Percentiles rank a stretch among this genome's conserved stretches.
Conservation (phyloP, 2,113 vertebrate genomes). For the Cottus gobio region DNA sequence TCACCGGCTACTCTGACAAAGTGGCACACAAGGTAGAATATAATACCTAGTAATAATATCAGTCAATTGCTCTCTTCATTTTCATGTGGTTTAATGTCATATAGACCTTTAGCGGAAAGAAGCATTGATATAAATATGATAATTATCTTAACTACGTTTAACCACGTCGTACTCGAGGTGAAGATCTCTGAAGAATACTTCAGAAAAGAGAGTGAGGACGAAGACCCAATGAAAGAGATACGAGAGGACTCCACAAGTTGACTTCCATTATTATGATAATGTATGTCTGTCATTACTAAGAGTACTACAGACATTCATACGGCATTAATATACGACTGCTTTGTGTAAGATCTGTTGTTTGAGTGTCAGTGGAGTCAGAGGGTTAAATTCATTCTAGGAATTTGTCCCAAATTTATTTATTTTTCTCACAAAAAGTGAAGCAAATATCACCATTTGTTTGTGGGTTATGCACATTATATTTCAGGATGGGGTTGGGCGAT, state of each 20-base stretch:
- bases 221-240: constrained; percentile 6
- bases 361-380: not conserved
- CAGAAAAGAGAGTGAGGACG: constrained; percentile 3
- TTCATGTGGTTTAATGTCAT: constrained; percentile 1
- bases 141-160: constrained; percentile 32
- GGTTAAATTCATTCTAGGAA: not conserved
- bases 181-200: constrained; percentile 39
- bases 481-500: not conserved
- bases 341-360: not conserved
- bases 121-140: constrained; percentile 16
- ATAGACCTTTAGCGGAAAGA: constrained; percentile 6
- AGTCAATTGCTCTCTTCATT: not conserved
- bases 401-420: not conserved
- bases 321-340: not conserved
- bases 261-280: constrained; percentile 11
- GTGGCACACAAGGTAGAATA: constrained; percentile 20
- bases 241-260: constrained; percentile 24
- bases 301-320: not conserved
- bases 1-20: constrained; percentile 30
- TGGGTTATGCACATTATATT: not conserved
- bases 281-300: not conserved
- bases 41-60: not conserved
- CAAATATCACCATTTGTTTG: not conserved
- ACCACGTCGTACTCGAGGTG: constrained; percentile 33
- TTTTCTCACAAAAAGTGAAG: not conserved